Evolutionary conservation across 1,140 invertebrate species (phyloP).

Genomic region (Drosophila tropicalis): DNA sequence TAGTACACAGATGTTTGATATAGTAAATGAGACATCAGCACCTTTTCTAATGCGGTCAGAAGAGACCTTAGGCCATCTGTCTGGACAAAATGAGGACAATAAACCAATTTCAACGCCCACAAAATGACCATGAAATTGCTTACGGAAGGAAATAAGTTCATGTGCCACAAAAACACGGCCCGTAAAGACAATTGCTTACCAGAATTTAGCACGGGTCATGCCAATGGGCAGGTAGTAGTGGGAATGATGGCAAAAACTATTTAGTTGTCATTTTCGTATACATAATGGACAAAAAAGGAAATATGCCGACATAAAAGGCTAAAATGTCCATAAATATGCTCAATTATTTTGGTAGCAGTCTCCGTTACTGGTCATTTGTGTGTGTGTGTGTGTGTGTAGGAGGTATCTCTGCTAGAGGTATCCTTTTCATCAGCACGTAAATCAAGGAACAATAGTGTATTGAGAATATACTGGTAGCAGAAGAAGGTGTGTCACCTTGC

Average conservation of each 20-base stretch:
- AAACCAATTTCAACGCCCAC: slow-evolving; percentile 69
- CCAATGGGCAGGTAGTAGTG: slow-evolving; percentile 3
- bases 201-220: slow-evolving; percentile 41
- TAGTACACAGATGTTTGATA: neutral
- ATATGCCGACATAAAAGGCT: slow-evolving; percentile 77
- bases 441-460: slow-evolving; percentile 45
- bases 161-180: slow-evolving; percentile 76
- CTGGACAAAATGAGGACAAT: slow-evolving; percentile 49
- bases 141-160: slow-evolving; percentile 76
- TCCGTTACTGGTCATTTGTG: slow-evolving; percentile 33
- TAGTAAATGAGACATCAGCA: neutral
- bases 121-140: slow-evolving; percentile 79
- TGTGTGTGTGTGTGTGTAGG: slow-evolving; percentile 22
- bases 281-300: slow-evolving; percentile 64
- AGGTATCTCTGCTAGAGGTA: slow-evolving; percentile 6
- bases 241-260: slow-evolving; percentile 32
- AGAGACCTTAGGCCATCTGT: slow-evolving; percentile 40
- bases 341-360: slow-evolving; percentile 69
- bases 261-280: slow-evolving; percentile 62
- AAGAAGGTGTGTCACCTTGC: slow-evolving; percentile 69
- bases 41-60: neutral
- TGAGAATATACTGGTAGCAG: slow-evolving; percentile 15
- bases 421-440: slow-evolving; percentile 75
- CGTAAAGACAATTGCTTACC: slow-evolving; percentile 62
- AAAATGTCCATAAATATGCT: slow-evolving; percentile 78